These are phyloP conservation scores for Octopus sinensis DNA, from an alignment of 1,140 invertebrate genomes.

Conservation along the genomic window DNA sequence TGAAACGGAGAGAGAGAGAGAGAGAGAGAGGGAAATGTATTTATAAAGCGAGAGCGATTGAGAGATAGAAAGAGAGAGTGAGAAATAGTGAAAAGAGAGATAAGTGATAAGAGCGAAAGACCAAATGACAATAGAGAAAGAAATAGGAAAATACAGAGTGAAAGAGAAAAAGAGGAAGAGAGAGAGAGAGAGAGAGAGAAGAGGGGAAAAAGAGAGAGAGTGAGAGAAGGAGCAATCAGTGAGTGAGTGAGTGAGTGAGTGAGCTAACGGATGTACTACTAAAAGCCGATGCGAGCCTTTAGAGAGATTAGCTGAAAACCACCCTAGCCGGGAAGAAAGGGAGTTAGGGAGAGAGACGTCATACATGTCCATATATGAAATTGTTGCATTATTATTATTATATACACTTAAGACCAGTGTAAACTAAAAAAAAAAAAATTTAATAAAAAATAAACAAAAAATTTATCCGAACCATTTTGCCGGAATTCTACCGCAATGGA, in stretches of 20 bases:
- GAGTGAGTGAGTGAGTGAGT: conserved; percentile 1
- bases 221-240: not conserved
- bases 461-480: not conserved
- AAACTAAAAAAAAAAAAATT: no score
- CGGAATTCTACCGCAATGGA: conserved; percentile 3
- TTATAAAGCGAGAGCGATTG: not conserved
- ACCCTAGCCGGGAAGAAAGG: not conserved
- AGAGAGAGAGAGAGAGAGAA: not conserved
- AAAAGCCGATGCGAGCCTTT: no score
- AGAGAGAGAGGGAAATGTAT: not conserved
- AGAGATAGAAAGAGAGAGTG: not conserved
- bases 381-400: no score
- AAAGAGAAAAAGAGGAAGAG: conserved; percentile 3
- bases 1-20: conserved; percentile 6
- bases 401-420: no score
- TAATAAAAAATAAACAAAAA: no score
- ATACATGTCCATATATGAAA: no score
- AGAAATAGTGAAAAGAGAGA: not conserved
- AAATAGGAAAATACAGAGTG: not conserved
- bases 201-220: not conserved
- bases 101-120: not conserved
- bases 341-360: not conserved
- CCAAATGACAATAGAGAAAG: not conserved
- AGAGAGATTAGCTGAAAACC: not conserved
- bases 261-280: not conserved